These are phyloP conservation scores for Sinocyclocheilus anophthalmus DNA, from an alignment of 2,113 vertebrate species.

Conservation along the genomic window DNA sequence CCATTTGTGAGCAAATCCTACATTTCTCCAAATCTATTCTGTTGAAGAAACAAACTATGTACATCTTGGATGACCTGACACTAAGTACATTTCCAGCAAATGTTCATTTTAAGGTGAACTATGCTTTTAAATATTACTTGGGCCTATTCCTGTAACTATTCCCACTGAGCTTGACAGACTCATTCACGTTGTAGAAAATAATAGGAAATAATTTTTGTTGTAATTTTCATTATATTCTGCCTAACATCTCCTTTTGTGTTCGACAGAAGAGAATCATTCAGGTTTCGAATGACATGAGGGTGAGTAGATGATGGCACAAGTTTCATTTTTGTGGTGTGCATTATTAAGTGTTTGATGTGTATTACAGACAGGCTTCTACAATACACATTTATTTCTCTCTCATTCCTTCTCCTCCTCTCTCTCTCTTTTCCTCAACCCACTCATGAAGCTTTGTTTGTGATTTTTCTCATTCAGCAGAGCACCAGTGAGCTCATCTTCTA, in stretches of 20 bases:
- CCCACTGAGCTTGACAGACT: background rate
- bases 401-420: slow-evolving; percentile 3
- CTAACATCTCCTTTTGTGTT: slow-evolving; percentile 14
- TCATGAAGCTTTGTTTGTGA: slow-evolving; percentile 48
- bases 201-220: background rate
- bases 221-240: background rate
- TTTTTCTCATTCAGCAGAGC: slow-evolving; percentile 43
- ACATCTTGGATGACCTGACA: too few species aligned
- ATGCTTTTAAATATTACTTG: too few species aligned
- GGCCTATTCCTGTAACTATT: too few species aligned
- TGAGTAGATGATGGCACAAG: slow-evolving; percentile 9
- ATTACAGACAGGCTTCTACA: background rate
- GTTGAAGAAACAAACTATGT: background rate
- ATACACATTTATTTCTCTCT: slow-evolving; percentile 26
- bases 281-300: background rate
- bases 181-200: background rate
- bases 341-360: background rate
- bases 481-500: slow-evolving; percentile 46
- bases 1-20: too few species aligned
- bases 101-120: background rate
- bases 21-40: too few species aligned
- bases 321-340: background rate
- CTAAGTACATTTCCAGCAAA: background rate
- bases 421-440: slow-evolving; percentile 38
- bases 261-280: background rate